phyloP scores from a whole-genome alignment of 2,113 vertebrate species.

The Camelus dromedarius region DNA sequence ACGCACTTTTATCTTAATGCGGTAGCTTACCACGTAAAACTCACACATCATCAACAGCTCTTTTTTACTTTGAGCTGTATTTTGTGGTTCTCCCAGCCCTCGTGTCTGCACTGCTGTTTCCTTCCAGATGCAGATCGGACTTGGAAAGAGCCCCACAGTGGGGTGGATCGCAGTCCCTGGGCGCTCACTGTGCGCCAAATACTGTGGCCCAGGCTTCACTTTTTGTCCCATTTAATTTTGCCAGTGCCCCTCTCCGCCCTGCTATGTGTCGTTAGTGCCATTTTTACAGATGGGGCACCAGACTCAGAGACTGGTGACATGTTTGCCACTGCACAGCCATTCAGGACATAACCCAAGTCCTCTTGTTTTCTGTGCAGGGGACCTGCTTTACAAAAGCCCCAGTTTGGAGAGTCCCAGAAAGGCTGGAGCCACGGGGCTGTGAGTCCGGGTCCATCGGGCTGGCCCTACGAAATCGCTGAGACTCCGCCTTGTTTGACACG shows the following conservation, averaged over 20 bases:
- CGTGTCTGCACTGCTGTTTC: no score
- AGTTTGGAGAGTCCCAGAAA: background rate
- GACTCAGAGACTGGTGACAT: background rate
- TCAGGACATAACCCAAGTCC: background rate
- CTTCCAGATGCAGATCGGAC: no score
- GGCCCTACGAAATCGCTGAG: background rate
- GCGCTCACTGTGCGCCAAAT: background rate
- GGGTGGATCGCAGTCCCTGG: rapidly evolving
- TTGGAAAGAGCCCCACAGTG: no score
- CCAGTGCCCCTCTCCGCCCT: background rate
- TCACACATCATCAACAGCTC: rapidly evolving
- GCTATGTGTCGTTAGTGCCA: rapidly evolving
- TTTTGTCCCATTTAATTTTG: background rate
- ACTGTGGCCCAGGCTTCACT: background rate
- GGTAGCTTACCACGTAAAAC: background rate
- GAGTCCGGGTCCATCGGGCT: rapidly evolving
- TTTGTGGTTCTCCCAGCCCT: rapidly evolving
- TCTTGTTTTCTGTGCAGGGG: background rate
- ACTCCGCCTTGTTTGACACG: background rate
- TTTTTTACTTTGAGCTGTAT: rapidly evolving
- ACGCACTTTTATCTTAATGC: background rate
- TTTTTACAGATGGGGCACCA: background rate
- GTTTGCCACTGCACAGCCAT: rapidly evolving
- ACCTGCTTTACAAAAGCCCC: background rate
- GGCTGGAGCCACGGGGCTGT: background rate